Percentiles rank a stretch among this genome's conserved stretches.
These are phyloP conservation scores for Rhynchomys soricoides DNA, from an alignment of 2,113 vertebrate genomes.

Conservation along the genomic window DNA sequence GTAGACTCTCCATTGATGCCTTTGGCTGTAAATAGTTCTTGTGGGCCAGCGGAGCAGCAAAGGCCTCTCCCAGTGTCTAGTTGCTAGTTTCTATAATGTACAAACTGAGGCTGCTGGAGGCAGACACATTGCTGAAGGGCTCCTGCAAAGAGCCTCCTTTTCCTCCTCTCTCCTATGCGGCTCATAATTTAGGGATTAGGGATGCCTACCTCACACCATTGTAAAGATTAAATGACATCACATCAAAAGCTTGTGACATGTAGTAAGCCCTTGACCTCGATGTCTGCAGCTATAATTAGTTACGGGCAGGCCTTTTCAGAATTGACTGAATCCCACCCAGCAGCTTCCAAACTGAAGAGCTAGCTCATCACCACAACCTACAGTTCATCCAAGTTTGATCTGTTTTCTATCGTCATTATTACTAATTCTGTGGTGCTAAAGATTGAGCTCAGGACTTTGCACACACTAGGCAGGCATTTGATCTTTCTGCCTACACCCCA, in stretches of 20 bases:
- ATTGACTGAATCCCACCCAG: not conserved
- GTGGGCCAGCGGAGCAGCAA: not conserved
- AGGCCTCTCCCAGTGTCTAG: not conserved
- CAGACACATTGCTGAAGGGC: not conserved
- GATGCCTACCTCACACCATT: not conserved
- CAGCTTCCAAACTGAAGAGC: not conserved
- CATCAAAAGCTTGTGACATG: not conserved
- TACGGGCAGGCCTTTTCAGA: not conserved
- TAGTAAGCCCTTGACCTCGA: not conserved
- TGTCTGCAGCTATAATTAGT: not conserved
- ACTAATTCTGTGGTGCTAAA: not conserved
- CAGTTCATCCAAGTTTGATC: conserved; percentile 3
- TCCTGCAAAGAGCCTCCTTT: not conserved
- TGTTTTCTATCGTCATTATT: not conserved
- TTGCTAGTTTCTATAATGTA: not conserved
- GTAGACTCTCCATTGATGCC: not conserved
- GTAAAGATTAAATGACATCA: not conserved
- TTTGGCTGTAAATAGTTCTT: not conserved
- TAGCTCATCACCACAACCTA: conserved; percentile 3
- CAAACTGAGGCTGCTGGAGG: not conserved
- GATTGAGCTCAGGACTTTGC: not conserved
- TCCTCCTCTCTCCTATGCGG: not conserved
- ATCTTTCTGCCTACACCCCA: not conserved
- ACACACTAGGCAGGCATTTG: not conserved
- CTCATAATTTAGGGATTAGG: not conserved